Conservation (phyloP, 35 echinoderm and acorn worm genomes). For the Apostichopus californicus region DNA sequence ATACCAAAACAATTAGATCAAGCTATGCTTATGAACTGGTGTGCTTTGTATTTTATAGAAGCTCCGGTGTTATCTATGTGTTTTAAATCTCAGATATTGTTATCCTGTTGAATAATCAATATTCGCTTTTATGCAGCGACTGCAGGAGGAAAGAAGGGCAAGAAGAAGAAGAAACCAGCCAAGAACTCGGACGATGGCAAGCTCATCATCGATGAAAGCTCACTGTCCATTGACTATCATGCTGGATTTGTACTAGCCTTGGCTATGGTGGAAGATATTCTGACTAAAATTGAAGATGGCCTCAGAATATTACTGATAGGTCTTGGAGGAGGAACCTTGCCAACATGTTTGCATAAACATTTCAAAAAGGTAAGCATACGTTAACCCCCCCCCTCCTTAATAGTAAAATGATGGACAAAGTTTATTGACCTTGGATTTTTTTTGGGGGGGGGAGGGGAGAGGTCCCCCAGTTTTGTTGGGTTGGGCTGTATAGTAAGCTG, state of each 20-base stretch:
- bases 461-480: too few species aligned
- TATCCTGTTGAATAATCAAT: background rate
- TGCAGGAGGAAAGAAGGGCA: slow-evolving; percentile 49
- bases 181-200: background rate
- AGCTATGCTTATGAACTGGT: too few species aligned
- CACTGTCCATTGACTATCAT: slow-evolving; percentile 50
- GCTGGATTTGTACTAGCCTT: slow-evolving; percentile 55
- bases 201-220: slow-evolving; percentile 50
- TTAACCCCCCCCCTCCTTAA: too few species aligned
- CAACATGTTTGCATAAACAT: slow-evolving; percentile 73
- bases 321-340: slow-evolving; percentile 71
- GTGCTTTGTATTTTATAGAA: too few species aligned
- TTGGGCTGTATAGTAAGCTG: too few species aligned
- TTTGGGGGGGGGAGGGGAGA: too few species aligned
- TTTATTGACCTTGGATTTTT: too few species aligned
- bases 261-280: slow-evolving; percentile 43
- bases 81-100: too few species aligned
- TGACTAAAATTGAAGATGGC: slow-evolving; percentile 13
- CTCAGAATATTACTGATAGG: slow-evolving; percentile 68
- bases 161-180: slow-evolving; percentile 33
- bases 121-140: background rate
- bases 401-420: background rate
- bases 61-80: too few species aligned
- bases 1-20: too few species aligned
- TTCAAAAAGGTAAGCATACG: slow-evolving; percentile 64